Conservation (phyloP, 2,113 vertebrate species). For the Odontophorus gujanensis region DNA sequence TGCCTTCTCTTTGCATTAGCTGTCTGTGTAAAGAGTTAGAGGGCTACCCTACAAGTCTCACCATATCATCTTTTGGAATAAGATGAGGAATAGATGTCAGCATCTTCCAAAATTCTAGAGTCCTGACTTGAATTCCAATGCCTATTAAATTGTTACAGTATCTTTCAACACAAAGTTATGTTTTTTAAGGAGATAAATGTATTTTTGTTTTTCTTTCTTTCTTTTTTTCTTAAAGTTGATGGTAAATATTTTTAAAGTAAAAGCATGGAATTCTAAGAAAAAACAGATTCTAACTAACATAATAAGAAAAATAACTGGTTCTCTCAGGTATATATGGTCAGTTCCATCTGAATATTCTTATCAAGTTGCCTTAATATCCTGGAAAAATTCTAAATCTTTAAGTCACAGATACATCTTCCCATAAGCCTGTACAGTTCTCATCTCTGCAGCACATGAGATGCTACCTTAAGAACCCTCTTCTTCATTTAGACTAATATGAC, state of each 20-base stretch:
- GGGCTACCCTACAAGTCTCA: background rate
- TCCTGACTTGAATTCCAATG: background rate
- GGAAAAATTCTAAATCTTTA: background rate
- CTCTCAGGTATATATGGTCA: background rate
- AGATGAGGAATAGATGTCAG: background rate
- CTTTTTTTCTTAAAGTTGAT: background rate
- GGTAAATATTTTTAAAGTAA: background rate
- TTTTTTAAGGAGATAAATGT: background rate
- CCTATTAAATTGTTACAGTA: background rate
- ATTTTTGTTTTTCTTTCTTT: no score
- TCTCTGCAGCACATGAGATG: background rate
- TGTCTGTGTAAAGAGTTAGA: background rate
- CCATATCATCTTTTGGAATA: background rate
- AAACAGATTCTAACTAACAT: background rate
- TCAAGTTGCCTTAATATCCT: background rate
- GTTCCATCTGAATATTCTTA: background rate
- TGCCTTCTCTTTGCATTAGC: background rate
- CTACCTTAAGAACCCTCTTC: background rate
- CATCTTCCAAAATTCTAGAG: background rate
- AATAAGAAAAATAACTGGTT: background rate
- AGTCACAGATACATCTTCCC: background rate
- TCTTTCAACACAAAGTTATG: background rate
- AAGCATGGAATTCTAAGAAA: background rate
- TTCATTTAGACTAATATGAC: background rate
- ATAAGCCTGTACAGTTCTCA: background rate